Evolutionary conservation across 2,888 invertebrate species (phyloP), one percentile per base, ranked within the genome.

Genomic region (Parapristionchus giblindavisi): DNA sequence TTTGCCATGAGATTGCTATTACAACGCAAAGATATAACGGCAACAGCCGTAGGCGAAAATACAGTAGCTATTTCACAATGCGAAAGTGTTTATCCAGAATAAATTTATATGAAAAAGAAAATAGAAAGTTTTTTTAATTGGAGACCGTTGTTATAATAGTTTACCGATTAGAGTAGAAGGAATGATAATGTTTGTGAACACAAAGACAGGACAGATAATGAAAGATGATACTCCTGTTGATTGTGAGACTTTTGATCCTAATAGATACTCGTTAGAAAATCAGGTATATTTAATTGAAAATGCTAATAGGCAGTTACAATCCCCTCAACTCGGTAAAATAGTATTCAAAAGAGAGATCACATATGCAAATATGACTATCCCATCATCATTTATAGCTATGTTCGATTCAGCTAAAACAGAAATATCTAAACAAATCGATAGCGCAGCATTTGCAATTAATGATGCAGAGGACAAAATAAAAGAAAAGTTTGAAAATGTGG

Each of bases 151-250:
- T n/a, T n/a, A n/a, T 17, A 3, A 58, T 34, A 58, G 32, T 32
- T 21, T 58, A 58, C 14, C 51, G 3, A 14, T 51, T 6, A 24
- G 21, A 21, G 51, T 51, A 51, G 51, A 51, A 6, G 51, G 51
- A 11, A 51, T 4, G 14, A 11, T 14, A 51, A 24, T 24, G 3
- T 51, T 51, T 24, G 51, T 51, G 14, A 51, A 51, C 21, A 51
- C 24, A 51, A 24, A 51, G 24, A 58, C 58, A 8, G 58, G 58
- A 58, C 32, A 58, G 21, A 34, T 58, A 3, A 58, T 58, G 58
- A 8, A 58, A 3, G 34, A 58, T 32, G 58, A 58, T n/a, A 32
- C 32, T 32, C n/a, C 58, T 17, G 27, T 58, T n/a, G 58, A 58
- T 21, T 58, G 58, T 32, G 1, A 32, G 3, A 58, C 32, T 4